These are phyloP conservation scores for Paramacrobiotus metropolitanus DNA, from an alignment of 1,140 invertebrate species.

Conservation along the genomic window DNA sequence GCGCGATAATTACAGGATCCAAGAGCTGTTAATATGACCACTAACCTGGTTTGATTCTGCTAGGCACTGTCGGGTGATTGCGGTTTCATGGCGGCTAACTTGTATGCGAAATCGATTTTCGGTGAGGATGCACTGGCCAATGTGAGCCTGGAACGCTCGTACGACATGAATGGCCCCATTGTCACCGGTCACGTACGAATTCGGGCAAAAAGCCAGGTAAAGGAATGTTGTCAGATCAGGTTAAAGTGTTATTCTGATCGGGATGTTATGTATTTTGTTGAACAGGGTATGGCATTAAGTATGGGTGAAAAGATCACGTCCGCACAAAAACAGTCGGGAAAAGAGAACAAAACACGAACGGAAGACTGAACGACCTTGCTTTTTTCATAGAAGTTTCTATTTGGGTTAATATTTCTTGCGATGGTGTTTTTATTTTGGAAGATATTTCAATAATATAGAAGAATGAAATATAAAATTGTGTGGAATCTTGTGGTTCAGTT, in stretches of 20 bases:
- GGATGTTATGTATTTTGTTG: constrained; percentile 16
- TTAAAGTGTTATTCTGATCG: too few relatives aligned
- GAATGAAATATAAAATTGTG: too few relatives aligned
- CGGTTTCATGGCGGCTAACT: constrained; percentile 95
- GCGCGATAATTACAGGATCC: too few relatives aligned
- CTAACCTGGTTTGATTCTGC: too few relatives aligned
- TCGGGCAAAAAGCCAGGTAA: constrained; percentile 86
- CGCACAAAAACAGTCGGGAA: constrained; percentile 40
- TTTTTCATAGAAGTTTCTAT: not conserved
- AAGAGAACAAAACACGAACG: not conserved
- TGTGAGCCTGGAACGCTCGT: constrained; percentile 84
- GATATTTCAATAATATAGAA: too few relatives aligned
- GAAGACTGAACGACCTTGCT: not conserved
- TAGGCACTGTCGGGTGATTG: constrained; percentile 79
- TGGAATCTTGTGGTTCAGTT: too few relatives aligned
- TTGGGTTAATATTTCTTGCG: too few relatives aligned
- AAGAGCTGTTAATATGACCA: too few relatives aligned
- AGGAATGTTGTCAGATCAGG: constrained; percentile 10
- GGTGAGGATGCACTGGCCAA: constrained; percentile 96
- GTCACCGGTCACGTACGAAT: constrained; percentile 92
- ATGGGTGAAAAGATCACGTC: constrained; percentile 87
- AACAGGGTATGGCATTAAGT: constrained; percentile 81
- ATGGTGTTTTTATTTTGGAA: too few relatives aligned
- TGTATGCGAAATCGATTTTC: constrained; percentile 96
- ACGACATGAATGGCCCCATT: constrained; percentile 56